Percentiles rank a stretch among this genome's conserved stretches.
These are phyloP conservation scores for Pachypsylla venusta DNA, from an alignment of 1,140 invertebrate genomes.

Conservation along the genomic window DNA sequence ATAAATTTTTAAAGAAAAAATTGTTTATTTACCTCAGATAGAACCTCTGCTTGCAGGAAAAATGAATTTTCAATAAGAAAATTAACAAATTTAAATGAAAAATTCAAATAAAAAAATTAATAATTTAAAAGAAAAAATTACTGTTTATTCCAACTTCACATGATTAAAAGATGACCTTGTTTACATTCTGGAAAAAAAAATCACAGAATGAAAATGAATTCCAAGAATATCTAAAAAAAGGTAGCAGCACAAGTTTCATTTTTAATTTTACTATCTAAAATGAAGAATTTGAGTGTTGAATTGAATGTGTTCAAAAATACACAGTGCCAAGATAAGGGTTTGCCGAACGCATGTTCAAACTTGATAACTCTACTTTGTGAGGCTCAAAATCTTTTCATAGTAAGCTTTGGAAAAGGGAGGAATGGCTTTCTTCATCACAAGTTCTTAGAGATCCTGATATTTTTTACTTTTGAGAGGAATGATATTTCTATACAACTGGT, in stretches of 20 bases:
- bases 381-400: too few relatives aligned
- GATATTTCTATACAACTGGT: too few relatives aligned
- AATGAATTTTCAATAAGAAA: neutral
- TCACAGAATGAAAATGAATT: neutral
- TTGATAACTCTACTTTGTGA: too few relatives aligned
- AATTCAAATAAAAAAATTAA: neutral
- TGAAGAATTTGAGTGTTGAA: neutral
- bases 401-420: too few relatives aligned
- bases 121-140: neutral
- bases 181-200: neutral
- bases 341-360: too few relatives aligned
- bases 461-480: too few relatives aligned
- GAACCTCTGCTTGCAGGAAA: neutral
- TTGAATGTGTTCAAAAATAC: neutral
- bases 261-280: neutral
- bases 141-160: neutral
- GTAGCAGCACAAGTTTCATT: neutral
- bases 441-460: too few relatives aligned
- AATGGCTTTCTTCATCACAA: too few relatives aligned
- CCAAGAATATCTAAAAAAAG: neutral
- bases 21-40: neutral
- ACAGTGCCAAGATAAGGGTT: too few relatives aligned
- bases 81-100: neutral
- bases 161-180: neutral
- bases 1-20: neutral